These are phyloP conservation scores for Schlechtendalia chinensis DNA, from an alignment of 1,140 invertebrate species.

Conservation along the genomic window DNA sequence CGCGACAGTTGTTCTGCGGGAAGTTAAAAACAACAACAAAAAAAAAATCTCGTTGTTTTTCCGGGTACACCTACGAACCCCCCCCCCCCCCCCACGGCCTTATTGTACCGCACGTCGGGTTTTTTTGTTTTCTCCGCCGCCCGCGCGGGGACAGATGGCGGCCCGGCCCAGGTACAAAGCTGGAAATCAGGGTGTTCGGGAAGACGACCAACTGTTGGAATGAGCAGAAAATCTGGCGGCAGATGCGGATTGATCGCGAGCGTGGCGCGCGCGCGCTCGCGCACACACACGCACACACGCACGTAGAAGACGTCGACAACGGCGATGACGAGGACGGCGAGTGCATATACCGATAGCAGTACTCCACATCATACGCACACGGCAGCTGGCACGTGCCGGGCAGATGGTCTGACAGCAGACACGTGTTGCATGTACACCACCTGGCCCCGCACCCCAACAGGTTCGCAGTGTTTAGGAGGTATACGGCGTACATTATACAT, in stretches of 20 bases:
- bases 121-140: not conserved
- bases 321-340: not conserved
- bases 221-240: conserved; percentile 48
- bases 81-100: too few species aligned
- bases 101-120: not conserved
- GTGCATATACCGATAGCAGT: not conserved
- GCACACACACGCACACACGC: conserved; percentile 13
- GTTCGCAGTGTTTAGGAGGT: conserved; percentile 45
- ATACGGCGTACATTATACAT: too few species aligned
- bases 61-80: not conserved
- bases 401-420: conserved; percentile 49
- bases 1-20: conserved; percentile 38
- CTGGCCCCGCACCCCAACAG: conserved; percentile 47
- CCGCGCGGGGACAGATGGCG: conserved; percentile 40
- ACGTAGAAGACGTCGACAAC: not conserved
- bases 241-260: conserved; percentile 48
- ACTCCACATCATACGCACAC: conserved; percentile 36
- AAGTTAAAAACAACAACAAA: conserved; percentile 1
- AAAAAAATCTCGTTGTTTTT: conserved; percentile 24
- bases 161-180: conserved; percentile 31
- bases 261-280: not conserved
- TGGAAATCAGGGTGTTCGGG: conserved; percentile 46
- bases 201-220: conserved; percentile 50
- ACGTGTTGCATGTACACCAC: conserved; percentile 46
- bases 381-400: conserved; percentile 49